Evolutionary conservation across 2,888 invertebrate genomes (phyloP).

Genomic region (Platerodrilus igneus): DNA sequence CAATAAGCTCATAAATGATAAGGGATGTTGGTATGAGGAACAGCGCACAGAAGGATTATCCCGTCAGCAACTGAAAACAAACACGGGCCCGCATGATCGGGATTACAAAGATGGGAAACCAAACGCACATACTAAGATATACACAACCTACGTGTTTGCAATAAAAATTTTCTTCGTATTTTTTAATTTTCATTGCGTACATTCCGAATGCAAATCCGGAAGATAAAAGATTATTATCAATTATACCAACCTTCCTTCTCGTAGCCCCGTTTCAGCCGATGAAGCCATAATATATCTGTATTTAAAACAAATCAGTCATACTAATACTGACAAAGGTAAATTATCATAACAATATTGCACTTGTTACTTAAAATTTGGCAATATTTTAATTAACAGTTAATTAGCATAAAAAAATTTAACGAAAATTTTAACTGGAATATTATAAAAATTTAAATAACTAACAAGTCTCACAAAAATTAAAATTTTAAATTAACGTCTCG

Average conservation of each 20-base stretch:
- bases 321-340: slow-evolving; percentile 15
- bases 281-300: slow-evolving; percentile 20
- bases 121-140: slow-evolving; percentile 16
- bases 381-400: slow-evolving; percentile 14
- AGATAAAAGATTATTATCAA: slow-evolving; percentile 18
- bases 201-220: slow-evolving; percentile 18
- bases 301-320: slow-evolving; percentile 18
- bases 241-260: slow-evolving; percentile 30
- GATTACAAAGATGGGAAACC: slow-evolving; percentile 17
- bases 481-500: slow-evolving; percentile 17
- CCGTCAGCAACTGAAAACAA: slow-evolving; percentile 26
- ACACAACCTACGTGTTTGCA: slow-evolving; percentile 15
- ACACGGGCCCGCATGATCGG: slow-evolving; percentile 19
- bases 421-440: slow-evolving; percentile 10
- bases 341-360: slow-evolving; percentile 19
- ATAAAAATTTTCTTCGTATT: slow-evolving; percentile 16
- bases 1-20: slow-evolving; percentile 24
- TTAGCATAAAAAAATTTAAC: slow-evolving; percentile 9
- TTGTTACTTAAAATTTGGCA: slow-evolving; percentile 8
- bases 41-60: slow-evolving; percentile 23
- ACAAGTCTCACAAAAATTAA: slow-evolving; percentile 12
- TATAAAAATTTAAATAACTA: slow-evolving; percentile 20
- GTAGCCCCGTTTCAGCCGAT: slow-evolving; percentile 21
- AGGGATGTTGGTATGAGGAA: slow-evolving; percentile 14
- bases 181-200: slow-evolving; percentile 11